Evolutionary conservation across 2,797 vertebrate species (phyloP).

Genomic region (Molossus alvarezi): DNA sequence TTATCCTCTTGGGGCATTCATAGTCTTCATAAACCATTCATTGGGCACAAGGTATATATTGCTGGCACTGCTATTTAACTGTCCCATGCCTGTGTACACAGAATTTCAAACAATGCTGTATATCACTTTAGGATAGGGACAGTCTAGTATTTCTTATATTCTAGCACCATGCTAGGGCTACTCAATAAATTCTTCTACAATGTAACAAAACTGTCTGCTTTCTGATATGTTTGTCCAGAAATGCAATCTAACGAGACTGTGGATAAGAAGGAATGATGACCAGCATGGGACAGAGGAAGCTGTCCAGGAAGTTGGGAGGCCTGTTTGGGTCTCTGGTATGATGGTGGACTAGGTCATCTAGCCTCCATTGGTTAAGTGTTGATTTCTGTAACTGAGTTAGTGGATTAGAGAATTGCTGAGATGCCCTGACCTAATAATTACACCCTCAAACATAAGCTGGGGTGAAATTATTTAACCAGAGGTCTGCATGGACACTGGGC

Average conservation of each 20-base stretch:
- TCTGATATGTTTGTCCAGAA: conserved; percentile 1
- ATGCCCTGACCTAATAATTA: background rate
- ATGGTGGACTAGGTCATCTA: background rate
- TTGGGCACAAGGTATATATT: background rate
- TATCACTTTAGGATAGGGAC: background rate
- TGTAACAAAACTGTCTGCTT: background rate
- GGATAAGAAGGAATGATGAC: background rate
- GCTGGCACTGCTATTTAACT: background rate
- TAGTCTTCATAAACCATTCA: background rate
- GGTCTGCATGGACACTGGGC: background rate
- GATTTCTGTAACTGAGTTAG: background rate
- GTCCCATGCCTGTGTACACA: background rate
- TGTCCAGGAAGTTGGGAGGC: background rate
- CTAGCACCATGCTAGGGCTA: background rate
- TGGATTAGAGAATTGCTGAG: background rate
- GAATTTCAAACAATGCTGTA: background rate
- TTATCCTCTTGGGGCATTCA: background rate
- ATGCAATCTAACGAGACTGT: background rate
- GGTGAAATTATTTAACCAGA: background rate
- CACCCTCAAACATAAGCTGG: background rate
- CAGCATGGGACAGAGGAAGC: background rate
- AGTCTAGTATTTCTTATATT: background rate
- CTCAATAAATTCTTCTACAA: background rate
- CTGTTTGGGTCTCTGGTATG: background rate
- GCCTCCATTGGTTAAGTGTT: background rate